Evolutionary conservation across 2,113 vertebrate species (phyloP).

Genomic region (Lepisosteus oculatus): DNA sequence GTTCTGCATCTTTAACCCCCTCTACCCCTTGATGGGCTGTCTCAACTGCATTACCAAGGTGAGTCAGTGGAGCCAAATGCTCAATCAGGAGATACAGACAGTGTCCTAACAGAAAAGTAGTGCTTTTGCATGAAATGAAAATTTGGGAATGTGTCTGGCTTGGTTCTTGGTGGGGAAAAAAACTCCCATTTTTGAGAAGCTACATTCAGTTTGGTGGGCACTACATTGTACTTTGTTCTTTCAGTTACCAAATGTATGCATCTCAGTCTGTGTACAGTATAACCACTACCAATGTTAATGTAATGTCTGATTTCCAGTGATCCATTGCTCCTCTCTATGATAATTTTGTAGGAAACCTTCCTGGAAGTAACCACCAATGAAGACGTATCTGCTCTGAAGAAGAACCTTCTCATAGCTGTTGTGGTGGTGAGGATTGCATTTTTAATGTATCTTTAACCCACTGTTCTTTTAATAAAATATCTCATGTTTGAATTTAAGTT

Average conservation of each 20-base stretch:
- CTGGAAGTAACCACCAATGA: conserved; percentile 47
- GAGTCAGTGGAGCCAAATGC: conserved; percentile 1
- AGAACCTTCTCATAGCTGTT: conserved; percentile 77
- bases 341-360: conserved; percentile 62
- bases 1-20: conserved; percentile 82
- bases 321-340: background rate
- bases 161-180: background rate
- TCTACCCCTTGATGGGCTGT: conserved; percentile 90
- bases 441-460: background rate
- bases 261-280: too few species aligned
- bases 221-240: too few species aligned
- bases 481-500: too few species aligned
- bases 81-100: background rate
- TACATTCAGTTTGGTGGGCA: too few species aligned
- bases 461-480: background rate
- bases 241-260: too few species aligned
- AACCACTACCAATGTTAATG: too few species aligned
- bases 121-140: background rate
- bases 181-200: too few species aligned
- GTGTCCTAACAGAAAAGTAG: background rate
- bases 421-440: conserved; percentile 67
- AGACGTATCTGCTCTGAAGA: conserved; percentile 64
- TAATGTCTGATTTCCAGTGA: too few species aligned
- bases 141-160: background rate
- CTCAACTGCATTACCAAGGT: conserved; percentile 91